Conservation (phyloP, 1,140 invertebrate genomes). For the Lepidostoma basale region DNA sequence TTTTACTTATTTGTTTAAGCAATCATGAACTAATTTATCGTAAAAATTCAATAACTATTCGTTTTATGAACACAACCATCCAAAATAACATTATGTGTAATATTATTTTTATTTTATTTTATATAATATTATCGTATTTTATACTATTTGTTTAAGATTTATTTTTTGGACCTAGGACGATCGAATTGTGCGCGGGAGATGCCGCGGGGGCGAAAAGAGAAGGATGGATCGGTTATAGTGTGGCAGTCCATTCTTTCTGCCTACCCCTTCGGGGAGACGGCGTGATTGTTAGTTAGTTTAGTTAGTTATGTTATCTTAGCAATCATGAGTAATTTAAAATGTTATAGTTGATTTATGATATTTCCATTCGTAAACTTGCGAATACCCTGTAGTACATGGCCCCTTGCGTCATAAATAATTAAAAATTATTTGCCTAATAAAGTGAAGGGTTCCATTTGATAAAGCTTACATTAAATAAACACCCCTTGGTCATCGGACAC, state of each 20-base stretch:
- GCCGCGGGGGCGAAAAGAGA: no score
- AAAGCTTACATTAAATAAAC: slow-evolving; percentile 21
- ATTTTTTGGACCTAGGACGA: no score
- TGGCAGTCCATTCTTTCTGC: no score
- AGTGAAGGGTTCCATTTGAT: slow-evolving; percentile 1
- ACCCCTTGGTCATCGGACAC: slow-evolving; percentile 11
- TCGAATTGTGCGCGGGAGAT: no score
- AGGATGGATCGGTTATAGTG: no score
- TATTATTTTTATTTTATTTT: no score
- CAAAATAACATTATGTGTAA: no score
- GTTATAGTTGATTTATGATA: background rate
- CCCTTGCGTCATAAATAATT: slow-evolving; percentile 20
- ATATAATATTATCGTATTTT: no score
- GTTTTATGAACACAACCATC: background rate
- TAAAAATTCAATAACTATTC: no score
- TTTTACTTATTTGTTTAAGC: background rate
- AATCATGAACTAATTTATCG: background rate
- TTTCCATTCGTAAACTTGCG: background rate
- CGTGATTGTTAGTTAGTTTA: no score
- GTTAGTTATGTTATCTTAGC: background rate
- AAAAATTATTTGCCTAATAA: slow-evolving; percentile 31
- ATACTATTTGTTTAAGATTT: background rate
- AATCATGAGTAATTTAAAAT: background rate
- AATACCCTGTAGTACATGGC: background rate
- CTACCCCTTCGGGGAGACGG: no score